Base-by-base conservation (phyloP, 2,797 vertebrate genomes). In the Melanotaenia nigrans region DNA sequence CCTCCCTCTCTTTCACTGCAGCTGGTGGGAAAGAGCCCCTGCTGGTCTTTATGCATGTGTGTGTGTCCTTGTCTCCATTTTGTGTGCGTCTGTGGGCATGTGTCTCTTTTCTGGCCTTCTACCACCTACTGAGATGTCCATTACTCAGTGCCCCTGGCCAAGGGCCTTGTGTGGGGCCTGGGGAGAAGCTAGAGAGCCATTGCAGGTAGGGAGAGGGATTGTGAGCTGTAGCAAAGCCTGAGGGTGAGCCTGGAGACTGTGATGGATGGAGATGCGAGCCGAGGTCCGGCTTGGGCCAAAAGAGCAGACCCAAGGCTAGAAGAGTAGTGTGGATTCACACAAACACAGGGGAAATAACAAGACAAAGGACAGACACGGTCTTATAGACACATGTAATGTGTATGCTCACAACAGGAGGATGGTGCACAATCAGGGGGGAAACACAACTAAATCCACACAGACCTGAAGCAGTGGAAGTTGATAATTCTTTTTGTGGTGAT, bases 121-220 rank as follows among this genome's bases (percentile, higher is more conserved):
- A 92, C 93, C 94, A 94, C 89, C 83, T 93, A 93, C 65, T 75
- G 90, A 84, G 85, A 32, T 81, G 90, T 89, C 91, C 87, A 97
- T 97, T 93, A 94, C 93, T 88, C 94, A 95, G 93, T 87, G 95
- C 95, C 95, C 86, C 94, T 77, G 90, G 91, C 94, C 87, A 70
- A 53, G 8, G 84, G 81, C 74, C 87, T 78, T 79, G 83, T 90
- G 86, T 70, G 83, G 79, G 87, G 85, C 89, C 85, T 57, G 81
- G 90, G 93, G 92, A 83, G 80, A 81, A 92, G 92, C 94, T 89
- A 89, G 66, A 87, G 85, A 93, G 87, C 83, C 89, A 92, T 87
- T 85, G 90, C 92, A 82, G 95, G 95, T 95, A 91, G 89, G 85
- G 79, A 18, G 62, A 88, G 88, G 76, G 84, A 85, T 81, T 55